These are phyloP conservation scores for Cygnus atratus DNA, from an alignment of 2,113 vertebrate species.

Conservation along the genomic window DNA sequence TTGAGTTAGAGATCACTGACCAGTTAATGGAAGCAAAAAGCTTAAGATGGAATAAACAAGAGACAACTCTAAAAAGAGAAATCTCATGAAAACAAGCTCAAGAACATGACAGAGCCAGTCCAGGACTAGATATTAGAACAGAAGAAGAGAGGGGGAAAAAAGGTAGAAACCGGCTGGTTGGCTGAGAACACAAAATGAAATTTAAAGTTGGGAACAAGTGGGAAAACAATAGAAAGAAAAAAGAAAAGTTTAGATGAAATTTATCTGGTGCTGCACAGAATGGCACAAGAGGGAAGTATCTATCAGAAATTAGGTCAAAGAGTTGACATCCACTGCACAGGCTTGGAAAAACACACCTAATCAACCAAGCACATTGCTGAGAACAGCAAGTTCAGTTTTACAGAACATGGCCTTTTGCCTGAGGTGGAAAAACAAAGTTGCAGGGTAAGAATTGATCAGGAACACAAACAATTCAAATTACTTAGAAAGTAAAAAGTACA, in stretches of 20 bases:
- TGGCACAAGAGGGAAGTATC: neutral
- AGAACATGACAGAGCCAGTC: neutral
- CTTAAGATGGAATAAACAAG: neutral
- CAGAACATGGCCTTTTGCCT: neutral
- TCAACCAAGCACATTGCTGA: neutral
- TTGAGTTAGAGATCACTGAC: neutral
- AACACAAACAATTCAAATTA: neutral
- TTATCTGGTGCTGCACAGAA: neutral
- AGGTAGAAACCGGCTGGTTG: neutral
- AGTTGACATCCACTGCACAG: neutral
- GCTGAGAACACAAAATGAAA: neutral
- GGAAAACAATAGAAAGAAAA: neutral
- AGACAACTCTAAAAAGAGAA: neutral
- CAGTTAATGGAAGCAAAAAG: neutral
- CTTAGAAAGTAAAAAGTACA: neutral
- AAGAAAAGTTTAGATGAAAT: neutral
- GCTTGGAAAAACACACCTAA: neutral
- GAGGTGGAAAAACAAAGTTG: neutral
- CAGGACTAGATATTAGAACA: neutral
- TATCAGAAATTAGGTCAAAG: neutral
- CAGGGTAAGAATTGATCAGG: accelerated
- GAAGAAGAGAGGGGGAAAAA: neutral
- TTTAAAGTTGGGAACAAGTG: neutral
- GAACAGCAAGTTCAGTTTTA: neutral
- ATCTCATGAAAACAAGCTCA: neutral